Conservation (phyloP, 2,888 invertebrate species). For the Gerris lacustris region DNA sequence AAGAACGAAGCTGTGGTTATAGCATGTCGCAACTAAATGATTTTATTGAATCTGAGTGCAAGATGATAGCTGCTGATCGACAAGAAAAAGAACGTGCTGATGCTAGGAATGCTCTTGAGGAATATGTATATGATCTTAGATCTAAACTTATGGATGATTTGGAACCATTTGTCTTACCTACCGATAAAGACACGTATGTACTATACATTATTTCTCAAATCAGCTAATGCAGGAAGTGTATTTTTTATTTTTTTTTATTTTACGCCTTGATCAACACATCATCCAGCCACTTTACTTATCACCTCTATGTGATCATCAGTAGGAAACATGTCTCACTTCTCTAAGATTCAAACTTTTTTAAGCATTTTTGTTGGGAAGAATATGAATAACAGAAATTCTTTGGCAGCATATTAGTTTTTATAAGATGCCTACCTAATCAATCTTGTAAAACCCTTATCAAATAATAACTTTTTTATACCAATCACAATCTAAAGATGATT, state of each 20-base stretch:
- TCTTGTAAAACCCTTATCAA: no score
- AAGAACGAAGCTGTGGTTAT: slow-evolving; percentile 59
- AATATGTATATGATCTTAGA: slow-evolving; percentile 93
- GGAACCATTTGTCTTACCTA: slow-evolving; percentile 60
- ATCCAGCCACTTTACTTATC: neutral
- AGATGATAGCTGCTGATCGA: slow-evolving; percentile 73
- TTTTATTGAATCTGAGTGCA: slow-evolving; percentile 68
- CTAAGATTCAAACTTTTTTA: no score
- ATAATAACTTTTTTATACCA: no score
- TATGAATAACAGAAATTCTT: no score
- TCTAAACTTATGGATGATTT: slow-evolving; percentile 69
- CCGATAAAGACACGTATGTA: slow-evolving; percentile 38
- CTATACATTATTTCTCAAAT: neutral
- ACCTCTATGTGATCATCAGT: no score
- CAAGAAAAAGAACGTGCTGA: slow-evolving; percentile 91
- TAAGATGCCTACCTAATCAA: no score
- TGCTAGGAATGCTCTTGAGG: slow-evolving; percentile 92
- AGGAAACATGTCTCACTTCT: no score
- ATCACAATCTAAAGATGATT: no score
- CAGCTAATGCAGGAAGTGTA: neutral
- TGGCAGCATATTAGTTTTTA: no score
- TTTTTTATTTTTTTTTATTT: slow-evolving; percentile 6
- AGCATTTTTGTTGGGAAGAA: no score
- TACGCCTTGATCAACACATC: no score
- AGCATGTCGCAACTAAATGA: slow-evolving; percentile 57